Conservation (phyloP, 2,113 vertebrate species). For the Crotalus helleri region DNA sequence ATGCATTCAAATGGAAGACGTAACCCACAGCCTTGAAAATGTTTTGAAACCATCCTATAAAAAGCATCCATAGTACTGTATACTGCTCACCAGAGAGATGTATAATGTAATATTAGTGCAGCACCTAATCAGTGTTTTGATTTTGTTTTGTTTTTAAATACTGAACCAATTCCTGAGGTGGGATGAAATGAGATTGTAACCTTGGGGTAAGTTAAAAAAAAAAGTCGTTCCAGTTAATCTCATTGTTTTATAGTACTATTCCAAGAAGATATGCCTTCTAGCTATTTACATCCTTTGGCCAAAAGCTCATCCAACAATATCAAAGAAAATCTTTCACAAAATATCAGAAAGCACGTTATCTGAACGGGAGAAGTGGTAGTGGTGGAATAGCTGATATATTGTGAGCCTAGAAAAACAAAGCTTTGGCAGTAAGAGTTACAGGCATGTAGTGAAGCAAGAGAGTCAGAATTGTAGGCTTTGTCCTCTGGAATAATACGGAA, state of each 20-base stretch:
- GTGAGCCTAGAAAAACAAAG: slow-evolving; percentile 30
- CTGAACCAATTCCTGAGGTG: slow-evolving; percentile 41
- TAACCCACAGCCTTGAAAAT: background rate
- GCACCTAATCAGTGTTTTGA: background rate
- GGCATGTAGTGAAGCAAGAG: slow-evolving; percentile 16
- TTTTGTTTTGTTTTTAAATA: background rate
- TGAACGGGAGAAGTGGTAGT: background rate
- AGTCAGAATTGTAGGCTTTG: slow-evolving; percentile 43
- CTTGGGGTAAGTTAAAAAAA: background rate
- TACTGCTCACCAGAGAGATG: background rate
- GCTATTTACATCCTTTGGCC: background rate
- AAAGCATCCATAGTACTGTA: background rate
- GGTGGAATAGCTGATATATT: slow-evolving; percentile 28
- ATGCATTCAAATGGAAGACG: background rate
- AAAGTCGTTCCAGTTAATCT: slow-evolving; percentile 22
- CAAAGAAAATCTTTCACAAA: slow-evolving; percentile 38
- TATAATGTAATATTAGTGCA: background rate
- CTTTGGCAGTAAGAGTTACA: slow-evolving; percentile 28
- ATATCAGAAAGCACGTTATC: slow-evolving; percentile 31
- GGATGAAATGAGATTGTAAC: slow-evolving; percentile 30
- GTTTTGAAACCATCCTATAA: background rate
- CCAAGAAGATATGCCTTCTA: slow-evolving; percentile 5
- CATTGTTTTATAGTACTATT: background rate
- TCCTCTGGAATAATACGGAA: slow-evolving; percentile 9
- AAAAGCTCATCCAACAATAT: slow-evolving; percentile 46